A percentile compares a stretch with the other conserved stretches of the same genome.
phyloP scores from a whole-genome alignment of 2,888 invertebrate species.

The Acleris literana region DNA sequence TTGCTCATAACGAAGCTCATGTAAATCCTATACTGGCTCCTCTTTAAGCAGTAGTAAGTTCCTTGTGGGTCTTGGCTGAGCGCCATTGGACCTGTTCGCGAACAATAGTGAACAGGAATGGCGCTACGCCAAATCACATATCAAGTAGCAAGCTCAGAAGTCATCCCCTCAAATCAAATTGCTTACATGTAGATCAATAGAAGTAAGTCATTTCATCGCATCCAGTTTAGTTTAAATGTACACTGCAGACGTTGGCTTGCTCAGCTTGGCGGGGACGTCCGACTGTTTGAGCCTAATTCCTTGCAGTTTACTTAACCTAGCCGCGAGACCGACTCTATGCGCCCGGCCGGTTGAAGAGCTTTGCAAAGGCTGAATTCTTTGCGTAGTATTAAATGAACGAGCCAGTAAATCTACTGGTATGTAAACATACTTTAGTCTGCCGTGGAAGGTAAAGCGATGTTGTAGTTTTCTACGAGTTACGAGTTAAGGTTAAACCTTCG shows the following conservation, averaged over 20 bases:
- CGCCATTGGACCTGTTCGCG: slow-evolving; percentile 45
- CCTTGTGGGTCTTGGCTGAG: slow-evolving; percentile 41
- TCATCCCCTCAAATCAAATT: slow-evolving; percentile 34
- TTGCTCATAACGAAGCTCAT: too few relatives aligned
- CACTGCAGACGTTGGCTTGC: slow-evolving; percentile 56
- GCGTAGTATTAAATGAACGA: slow-evolving; percentile 34
- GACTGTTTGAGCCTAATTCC: slow-evolving; percentile 53
- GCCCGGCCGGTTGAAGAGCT: slow-evolving; percentile 42
- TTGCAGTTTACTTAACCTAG: slow-evolving; percentile 66
- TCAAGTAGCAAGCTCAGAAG: slow-evolving; percentile 41
- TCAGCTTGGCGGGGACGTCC: slow-evolving; percentile 53
- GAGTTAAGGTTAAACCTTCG: too few relatives aligned
- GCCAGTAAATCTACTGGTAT: neutral
- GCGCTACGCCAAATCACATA: slow-evolving; percentile 46
- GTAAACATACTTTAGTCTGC: neutral
- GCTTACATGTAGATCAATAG: slow-evolving; percentile 41
- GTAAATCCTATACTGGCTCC: too few relatives aligned
- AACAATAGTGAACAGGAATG: slow-evolving; percentile 50
- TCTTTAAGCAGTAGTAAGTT: slow-evolving; percentile 23
- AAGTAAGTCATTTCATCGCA: slow-evolving; percentile 50
- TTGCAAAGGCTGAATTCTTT: slow-evolving; percentile 46
- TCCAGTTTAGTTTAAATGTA: slow-evolving; percentile 55
- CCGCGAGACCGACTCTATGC: slow-evolving; percentile 37
- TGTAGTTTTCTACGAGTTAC: neutral
- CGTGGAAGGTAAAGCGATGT: neutral